These are phyloP conservation scores for Martes martes DNA, from an alignment of 2,113 vertebrate genomes.

Conservation along the genomic window DNA sequence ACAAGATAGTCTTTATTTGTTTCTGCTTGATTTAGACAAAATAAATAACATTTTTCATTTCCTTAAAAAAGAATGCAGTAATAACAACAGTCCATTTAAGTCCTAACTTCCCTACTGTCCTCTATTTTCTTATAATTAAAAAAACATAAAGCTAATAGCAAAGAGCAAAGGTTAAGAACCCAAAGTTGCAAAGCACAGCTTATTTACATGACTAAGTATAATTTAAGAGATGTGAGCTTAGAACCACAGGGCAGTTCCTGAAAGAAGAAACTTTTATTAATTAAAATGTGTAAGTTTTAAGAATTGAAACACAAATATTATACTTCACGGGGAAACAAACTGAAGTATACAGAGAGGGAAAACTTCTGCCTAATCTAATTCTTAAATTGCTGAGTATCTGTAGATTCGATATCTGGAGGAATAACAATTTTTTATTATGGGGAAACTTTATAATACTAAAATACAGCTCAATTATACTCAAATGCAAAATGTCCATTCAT, in stretches of 20 bases:
- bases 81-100: conserved; percentile 53
- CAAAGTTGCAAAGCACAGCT: conserved; percentile 44
- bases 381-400: neutral
- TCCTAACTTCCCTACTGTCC: conserved; percentile 44
- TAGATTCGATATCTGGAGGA: neutral
- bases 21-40: conserved; percentile 57
- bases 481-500: neutral
- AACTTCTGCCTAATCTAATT: neutral
- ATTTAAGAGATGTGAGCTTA: conserved; percentile 36
- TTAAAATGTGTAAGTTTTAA: conserved; percentile 6
- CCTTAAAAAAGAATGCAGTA: conserved; percentile 55
- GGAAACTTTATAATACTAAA: neutral
- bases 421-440: neutral
- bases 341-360: neutral
- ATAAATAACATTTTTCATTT: conserved; percentile 55
- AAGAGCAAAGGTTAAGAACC: conserved; percentile 59
- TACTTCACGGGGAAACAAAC: neutral
- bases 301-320: neutral
- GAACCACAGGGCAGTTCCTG: conserved; percentile 17
- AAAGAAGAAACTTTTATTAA: conserved; percentile 26
- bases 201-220: conserved; percentile 50
- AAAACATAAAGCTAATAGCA: conserved; percentile 64
- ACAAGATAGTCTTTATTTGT: conserved; percentile 42
- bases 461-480: neutral
- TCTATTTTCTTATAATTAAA: conserved; percentile 74